Percentiles rank a stretch among this genome's conserved stretches.
Evolutionary conservation across 2,888 invertebrate species (phyloP).

Genomic region (Gymnoscelis rufifasciata): DNA sequence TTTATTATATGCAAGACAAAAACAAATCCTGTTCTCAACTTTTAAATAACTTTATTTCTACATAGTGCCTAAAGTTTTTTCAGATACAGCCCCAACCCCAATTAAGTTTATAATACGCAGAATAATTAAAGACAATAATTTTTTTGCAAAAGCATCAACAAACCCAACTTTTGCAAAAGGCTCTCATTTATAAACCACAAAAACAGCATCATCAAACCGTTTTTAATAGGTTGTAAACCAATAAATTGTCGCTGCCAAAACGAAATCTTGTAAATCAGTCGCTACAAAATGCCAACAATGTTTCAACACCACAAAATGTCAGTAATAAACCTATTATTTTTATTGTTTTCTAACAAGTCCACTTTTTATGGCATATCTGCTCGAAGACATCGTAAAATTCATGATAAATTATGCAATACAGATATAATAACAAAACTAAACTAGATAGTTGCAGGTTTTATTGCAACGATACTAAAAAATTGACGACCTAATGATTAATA

Average conservation of each 20-base stretch:
- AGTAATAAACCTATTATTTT: constrained; percentile 52
- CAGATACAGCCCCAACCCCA: no score
- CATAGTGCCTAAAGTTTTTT: no score
- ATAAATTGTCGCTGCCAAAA: constrained; percentile 21
- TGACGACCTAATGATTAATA: no score
- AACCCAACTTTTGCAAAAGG: no score
- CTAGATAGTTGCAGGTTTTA: constrained; percentile 1
- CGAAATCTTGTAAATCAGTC: constrained; percentile 30
- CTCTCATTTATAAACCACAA: no score
- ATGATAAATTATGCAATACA: constrained; percentile 40
- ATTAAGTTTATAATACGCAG: no score
- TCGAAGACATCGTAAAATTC: constrained; percentile 39
- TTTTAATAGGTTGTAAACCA: background rate
- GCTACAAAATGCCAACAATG: constrained; percentile 33
- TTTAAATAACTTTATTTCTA: background rate
- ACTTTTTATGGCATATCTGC: constrained; percentile 52
- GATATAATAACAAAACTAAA: constrained; percentile 20
- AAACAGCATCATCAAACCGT: no score
- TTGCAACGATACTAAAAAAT: no score
- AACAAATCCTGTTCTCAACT: constrained; percentile 5
- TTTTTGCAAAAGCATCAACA: no score
- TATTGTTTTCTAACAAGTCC: constrained; percentile 40
- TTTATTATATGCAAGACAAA: constrained; percentile 25
- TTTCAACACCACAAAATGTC: constrained; percentile 46
- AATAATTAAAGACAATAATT: background rate